phyloP scores from a whole-genome alignment of 2,113 vertebrate species.

The Dipodomys spectabilis region DNA sequence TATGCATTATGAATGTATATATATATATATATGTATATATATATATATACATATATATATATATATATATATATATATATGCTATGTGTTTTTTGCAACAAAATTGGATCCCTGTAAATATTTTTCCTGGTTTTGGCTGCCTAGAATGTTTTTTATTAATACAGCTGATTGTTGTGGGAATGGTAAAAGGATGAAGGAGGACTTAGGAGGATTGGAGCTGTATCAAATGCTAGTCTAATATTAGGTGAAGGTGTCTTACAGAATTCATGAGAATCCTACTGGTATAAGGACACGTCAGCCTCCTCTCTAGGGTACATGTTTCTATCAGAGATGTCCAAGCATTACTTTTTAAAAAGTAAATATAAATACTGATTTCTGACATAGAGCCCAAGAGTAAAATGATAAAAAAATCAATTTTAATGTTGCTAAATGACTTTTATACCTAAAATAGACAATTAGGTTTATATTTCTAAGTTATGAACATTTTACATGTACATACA shows the following conservation, averaged over 20 bases:
- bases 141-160: slow-evolving; percentile 12
- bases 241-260: neutral
- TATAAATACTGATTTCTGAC: neutral
- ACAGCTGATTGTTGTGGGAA: neutral
- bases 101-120: neutral
- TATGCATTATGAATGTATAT: neutral
- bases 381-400: neutral
- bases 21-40: neutral
- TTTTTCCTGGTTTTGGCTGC: neutral
- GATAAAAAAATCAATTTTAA: neutral
- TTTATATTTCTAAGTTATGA: neutral
- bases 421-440: neutral
- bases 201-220: neutral
- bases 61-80: too few relatives aligned
- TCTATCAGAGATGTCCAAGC: neutral
- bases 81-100: too few relatives aligned
- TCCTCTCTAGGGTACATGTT: neutral
- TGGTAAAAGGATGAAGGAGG: neutral
- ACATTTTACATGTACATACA: neutral
- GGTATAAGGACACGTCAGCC: neutral
- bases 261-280: neutral
- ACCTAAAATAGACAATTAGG: neutral
- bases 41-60: neutral
- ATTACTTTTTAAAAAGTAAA: slow-evolving; percentile 17
- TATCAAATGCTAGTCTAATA: neutral